Percentiles rank a stretch among this genome's conserved stretches.
These are phyloP conservation scores for Lagopus muta DNA, from an alignment of 2,113 vertebrate species.

Conservation along the genomic window DNA sequence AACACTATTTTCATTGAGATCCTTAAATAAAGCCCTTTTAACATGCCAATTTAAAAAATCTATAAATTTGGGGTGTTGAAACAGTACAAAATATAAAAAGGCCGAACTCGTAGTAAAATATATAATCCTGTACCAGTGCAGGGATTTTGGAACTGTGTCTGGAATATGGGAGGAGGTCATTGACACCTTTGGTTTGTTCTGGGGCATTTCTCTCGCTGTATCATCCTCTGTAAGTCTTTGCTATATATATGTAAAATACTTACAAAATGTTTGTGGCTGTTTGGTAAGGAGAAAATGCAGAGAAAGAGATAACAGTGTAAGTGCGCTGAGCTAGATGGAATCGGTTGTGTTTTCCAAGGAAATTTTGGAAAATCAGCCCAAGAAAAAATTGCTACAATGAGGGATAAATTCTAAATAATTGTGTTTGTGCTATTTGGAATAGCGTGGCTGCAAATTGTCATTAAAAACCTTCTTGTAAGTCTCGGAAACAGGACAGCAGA, in stretches of 20 bases:
- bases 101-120: conserved; percentile 19
- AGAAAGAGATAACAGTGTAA: conserved; percentile 13
- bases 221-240: background rate
- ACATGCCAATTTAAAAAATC: conserved; percentile 51
- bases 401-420: conserved; percentile 63
- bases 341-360: conserved; percentile 45
- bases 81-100: conserved; percentile 52
- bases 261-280: conserved; percentile 12
- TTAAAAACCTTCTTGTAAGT: conserved; percentile 30
- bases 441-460: conserved; percentile 31
- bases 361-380: conserved; percentile 51
- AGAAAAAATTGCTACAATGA: conserved; percentile 51
- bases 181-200: conserved; percentile 56
- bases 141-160: conserved; percentile 57
- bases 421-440: conserved; percentile 7
- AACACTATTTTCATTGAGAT: conserved; percentile 70
- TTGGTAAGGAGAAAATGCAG: conserved; percentile 29
- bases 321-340: conserved; percentile 33
- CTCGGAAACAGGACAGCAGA: conserved; percentile 33
- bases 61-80: conserved; percentile 61
- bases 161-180: conserved; percentile 29
- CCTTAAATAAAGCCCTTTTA: conserved; percentile 64
- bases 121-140: conserved; percentile 35
- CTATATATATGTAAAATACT: conserved; percentile 35
- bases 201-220: conserved; percentile 4